Evolutionary conservation across 2,797 vertebrate genomes (phyloP), one percentile per base, ranked within the genome.

Genomic region (Lycodopsis pacificus): DNA sequence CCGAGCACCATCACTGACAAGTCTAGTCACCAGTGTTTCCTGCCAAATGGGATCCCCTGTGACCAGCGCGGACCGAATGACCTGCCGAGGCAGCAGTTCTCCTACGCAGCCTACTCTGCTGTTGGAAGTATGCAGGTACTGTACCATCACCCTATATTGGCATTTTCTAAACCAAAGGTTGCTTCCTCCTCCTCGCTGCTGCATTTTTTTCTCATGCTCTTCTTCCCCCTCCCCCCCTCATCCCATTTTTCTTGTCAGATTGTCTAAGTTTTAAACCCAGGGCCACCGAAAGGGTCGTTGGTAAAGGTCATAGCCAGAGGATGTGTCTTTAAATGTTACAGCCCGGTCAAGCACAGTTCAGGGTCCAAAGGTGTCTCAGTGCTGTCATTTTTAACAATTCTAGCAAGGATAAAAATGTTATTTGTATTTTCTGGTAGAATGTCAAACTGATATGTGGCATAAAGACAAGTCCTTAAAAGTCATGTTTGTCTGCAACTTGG

Each of bases 91-190:
- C 80, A 83, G 71, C 89, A 92, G 38, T 95, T 93, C 89, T 95
- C 96, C 0, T 98, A 97, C 0, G 97, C 97, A 25, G 96, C 97
- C 80, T 99, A 98, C 86, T 98, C 98, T 84, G 96, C 97, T 77
- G 95, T 93, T 77, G 98, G 98, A 89, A 96, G 88, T 87, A 90
- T 98, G 20, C 92, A 97, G 97, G 98, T 99, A 76, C 49, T 2
- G 10, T 15, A 32, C 15, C n/a, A 6, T 15, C 5, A 7, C 3
- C 15, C 4, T 27, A 14, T 27, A 32, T 14, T 73, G 77, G 62
- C 73, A 68, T 80, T 76, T 77, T 14, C 10, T 30, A 27, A 65
- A 67, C 13, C 10, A 59, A 81, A 83, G 71, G 73, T 64, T 42
- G 32, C 42, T 15, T 71, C n/a, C 46, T 34, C 64, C 76, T 83